Conservation (phyloP, 2,888 invertebrate genomes). For the Perizoma flavofasciatum region DNA sequence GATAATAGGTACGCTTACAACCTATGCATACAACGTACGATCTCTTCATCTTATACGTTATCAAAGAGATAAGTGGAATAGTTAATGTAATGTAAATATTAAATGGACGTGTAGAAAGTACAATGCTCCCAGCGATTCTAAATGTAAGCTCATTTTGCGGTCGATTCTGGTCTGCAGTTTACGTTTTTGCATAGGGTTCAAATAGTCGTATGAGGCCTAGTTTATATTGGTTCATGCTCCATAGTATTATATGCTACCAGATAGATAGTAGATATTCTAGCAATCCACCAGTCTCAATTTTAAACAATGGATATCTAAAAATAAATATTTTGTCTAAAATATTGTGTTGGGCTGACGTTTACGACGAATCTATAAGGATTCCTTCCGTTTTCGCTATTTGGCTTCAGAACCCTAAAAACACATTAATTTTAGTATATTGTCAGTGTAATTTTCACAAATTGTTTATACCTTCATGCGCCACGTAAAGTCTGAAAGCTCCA, state of each 20-base stretch:
- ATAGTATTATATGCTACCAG: too few species aligned
- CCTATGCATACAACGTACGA: conserved; percentile 15
- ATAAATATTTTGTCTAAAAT: too few species aligned
- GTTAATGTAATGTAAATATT: conserved; percentile 31
- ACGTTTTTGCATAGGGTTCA: conserved; percentile 55
- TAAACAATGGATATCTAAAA: too few species aligned
- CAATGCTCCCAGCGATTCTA: conserved; percentile 52
- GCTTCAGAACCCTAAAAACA: too few species aligned
- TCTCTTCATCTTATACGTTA: conserved; percentile 17
- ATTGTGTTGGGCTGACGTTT: too few species aligned
- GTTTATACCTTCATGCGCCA: neutral
- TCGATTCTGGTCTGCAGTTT: conserved; percentile 54
- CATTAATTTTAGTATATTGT: too few species aligned
- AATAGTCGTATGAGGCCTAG: conserved; percentile 54
- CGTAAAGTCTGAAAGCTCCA: conserved; percentile 5
- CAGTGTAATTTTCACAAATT: neutral
- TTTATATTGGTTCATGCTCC: conserved; percentile 40
- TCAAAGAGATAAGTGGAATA: conserved; percentile 25
- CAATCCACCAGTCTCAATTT: too few species aligned
- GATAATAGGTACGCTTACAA: conserved; percentile 1
- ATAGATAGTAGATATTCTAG: too few species aligned
- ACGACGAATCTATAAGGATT: too few species aligned
- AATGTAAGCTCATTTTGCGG: conserved; percentile 65
- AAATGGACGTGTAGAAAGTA: conserved; percentile 34
- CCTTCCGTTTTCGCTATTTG: too few species aligned